Evolutionary conservation across 1,140 invertebrate genomes (phyloP).

Genomic region (Temnothorax nylanderi): DNA sequence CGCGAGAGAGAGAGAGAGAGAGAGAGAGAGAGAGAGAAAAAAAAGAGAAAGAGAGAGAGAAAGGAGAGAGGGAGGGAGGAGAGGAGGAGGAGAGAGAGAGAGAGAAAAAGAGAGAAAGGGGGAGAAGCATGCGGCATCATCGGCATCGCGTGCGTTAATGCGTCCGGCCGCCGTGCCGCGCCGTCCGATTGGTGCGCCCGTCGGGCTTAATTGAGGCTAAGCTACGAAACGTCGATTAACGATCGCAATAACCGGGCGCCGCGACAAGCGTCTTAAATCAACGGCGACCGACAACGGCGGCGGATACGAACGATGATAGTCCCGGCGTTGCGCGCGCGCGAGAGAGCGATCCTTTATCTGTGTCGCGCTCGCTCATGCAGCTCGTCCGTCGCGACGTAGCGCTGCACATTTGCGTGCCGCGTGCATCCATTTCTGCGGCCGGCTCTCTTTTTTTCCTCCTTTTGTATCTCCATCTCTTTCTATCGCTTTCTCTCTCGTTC

Average conservation of each 20-base stretch:
- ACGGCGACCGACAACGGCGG: conserved; percentile 52
- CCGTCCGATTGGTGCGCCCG: conserved; percentile 73
- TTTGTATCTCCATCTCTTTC: not conserved
- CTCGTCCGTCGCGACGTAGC: not conserved
- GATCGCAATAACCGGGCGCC: conserved; percentile 79
- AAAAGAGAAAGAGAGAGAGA: not conserved
- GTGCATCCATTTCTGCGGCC: conserved; percentile 37
- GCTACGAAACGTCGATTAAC: conserved; percentile 80
- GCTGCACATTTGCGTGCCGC: conserved; percentile 41
- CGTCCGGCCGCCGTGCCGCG: conserved; percentile 58
- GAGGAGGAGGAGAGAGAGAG: not conserved
- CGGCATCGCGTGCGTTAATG: conserved; percentile 78
- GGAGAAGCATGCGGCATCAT: conserved; percentile 3
- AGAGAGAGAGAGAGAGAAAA: not conserved
- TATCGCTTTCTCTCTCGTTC: not conserved
- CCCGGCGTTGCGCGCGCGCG: conserved; percentile 38
- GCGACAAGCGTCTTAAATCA: conserved; percentile 78
- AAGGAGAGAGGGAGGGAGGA: no score
- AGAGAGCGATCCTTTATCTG: conserved; percentile 60
- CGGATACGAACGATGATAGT: conserved; percentile 45
- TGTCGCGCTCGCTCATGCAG: conserved; percentile 1
- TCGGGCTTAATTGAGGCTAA: conserved; percentile 79
- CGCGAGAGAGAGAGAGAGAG: conserved; percentile 27
- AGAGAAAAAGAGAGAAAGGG: not conserved
- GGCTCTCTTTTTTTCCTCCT: not conserved